Evolutionary conservation across 2,113 vertebrate genomes (phyloP).

Genomic region (Notarius quadriscutis): DNA sequence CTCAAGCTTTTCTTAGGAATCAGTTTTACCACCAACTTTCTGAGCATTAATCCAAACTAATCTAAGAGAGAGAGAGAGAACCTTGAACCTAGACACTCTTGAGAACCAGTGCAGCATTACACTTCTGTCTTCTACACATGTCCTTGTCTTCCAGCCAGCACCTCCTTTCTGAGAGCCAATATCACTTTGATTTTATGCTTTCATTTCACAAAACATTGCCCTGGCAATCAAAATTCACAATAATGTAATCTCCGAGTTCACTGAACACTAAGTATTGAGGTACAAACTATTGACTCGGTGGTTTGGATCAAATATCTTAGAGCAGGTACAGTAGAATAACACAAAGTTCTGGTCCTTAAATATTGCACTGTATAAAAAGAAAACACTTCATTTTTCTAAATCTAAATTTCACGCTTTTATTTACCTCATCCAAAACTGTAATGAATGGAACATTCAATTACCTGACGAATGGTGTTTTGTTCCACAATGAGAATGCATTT

Average conservation of each 20-base stretch:
- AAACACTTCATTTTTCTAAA: no score
- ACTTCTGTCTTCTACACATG: not conserved
- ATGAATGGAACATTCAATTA: not conserved
- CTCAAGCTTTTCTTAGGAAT: not conserved
- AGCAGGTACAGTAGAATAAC: not conserved
- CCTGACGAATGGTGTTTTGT: not conserved
- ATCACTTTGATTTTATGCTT: not conserved
- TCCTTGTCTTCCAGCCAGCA: not conserved
- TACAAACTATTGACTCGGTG: not conserved
- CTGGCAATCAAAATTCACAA: not conserved
- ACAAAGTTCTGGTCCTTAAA: not conserved
- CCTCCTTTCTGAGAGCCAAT: not conserved
- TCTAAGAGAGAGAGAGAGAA: not conserved
- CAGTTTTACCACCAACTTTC: not conserved
- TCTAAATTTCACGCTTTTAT: not conserved
- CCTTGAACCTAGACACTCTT: not conserved
- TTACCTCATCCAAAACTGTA: not conserved
- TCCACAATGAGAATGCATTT: not conserved
- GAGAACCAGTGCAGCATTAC: not conserved
- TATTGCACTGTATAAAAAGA: not conserved
- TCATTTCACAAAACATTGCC: slow-evolving; percentile 26
- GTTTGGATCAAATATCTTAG: not conserved
- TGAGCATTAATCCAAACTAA: not conserved
- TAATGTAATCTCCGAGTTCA: slow-evolving; percentile 8
- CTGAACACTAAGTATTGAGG: slow-evolving; percentile 21